Base-by-base conservation (phyloP, 2,888 invertebrate species). In the Chrysodeixis includens region DNA sequence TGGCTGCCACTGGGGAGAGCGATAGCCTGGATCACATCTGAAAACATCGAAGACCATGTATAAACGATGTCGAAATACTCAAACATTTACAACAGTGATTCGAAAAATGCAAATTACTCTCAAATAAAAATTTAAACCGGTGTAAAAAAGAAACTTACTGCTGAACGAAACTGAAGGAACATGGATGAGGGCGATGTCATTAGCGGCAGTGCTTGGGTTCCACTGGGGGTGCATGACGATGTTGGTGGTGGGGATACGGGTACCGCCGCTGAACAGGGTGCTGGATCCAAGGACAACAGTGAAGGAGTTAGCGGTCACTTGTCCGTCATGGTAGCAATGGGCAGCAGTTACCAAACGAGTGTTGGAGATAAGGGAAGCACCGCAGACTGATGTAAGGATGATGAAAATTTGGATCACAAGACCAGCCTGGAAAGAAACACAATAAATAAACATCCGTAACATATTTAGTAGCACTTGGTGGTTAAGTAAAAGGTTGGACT, bases 231-330 rank as follows among this genome's bases (percentile, higher is more conserved):
- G 89, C 66, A 86, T 73, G 1, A 75, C 66, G 2, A 89, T 73
- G 46, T 82, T 62, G 7, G 52, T 81, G 20, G 85, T 81, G 5
- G 20, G n/a, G 7, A 82, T 67, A 10, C 90, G 83, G 22, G 60
- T 69, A 12, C 90, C 91, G 1, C 91, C 91, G 46, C 57, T 65
- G 79, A 91, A 90, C 20, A 91, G 26, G 5, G 68, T 71, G 75
- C 85, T 88, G 62, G 89, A 87, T 18, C 90, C 91, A n/a, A 88
- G 82, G 10, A 90, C 91, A 2, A 81, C 87, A 4, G 86, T 87
- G 60, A 88, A 81, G 5, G 76, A 66, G 22, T 73, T 79, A 3
- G 90, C 90, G 1, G 63, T 79, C 18, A 83, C 6, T 0, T n/a
- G 0, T 2, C 90, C 90, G 35, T 89, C 90, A 6, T 16, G 10